Percentiles rank a stretch among this genome's conserved stretches.
These are phyloP conservation scores for Baccha elongata DNA, from an alignment of 2,888 invertebrate species.

Conservation along the genomic window DNA sequence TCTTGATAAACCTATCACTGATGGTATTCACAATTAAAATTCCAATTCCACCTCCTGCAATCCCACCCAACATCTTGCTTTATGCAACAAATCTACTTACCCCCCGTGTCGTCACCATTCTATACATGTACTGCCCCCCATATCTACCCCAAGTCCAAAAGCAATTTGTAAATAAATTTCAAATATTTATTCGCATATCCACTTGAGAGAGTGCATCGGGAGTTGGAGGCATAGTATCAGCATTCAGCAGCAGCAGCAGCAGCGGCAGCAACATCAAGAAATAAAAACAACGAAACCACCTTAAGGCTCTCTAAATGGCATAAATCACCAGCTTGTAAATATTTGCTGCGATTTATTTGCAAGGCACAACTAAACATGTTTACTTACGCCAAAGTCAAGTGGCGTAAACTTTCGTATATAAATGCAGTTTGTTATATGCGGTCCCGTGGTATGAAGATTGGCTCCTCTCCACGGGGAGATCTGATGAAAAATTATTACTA, in stretches of 20 bases:
- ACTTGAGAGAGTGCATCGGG: conserved; percentile 61
- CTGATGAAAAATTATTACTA: conserved; percentile 71
- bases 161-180: conserved; percentile 73
- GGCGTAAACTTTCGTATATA: conserved; percentile 66
- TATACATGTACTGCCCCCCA: neutral
- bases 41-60: conserved; percentile 62
- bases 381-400: conserved; percentile 70
- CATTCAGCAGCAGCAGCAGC: conserved; percentile 6
- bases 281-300: conserved; percentile 50
- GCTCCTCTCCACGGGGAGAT: conserved; percentile 55
- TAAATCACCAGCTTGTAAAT: conserved; percentile 74
- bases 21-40: conserved; percentile 69
- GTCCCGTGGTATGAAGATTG: neutral
- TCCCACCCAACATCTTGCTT: conserved; percentile 42
- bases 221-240: conserved; percentile 25
- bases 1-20: conserved; percentile 63
- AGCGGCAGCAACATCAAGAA: neutral
- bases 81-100: conserved; percentile 39
- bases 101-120: neutral
- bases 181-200: conserved; percentile 70
- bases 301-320: conserved; percentile 65
- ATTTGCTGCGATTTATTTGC: conserved; percentile 73
- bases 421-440: neutral
- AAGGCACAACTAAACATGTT: conserved; percentile 73
- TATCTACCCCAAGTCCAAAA: conserved; percentile 45